phyloP scores from a whole-genome alignment of 1,140 invertebrate genomes.

The Mycetomoellerius zeteki region DNA sequence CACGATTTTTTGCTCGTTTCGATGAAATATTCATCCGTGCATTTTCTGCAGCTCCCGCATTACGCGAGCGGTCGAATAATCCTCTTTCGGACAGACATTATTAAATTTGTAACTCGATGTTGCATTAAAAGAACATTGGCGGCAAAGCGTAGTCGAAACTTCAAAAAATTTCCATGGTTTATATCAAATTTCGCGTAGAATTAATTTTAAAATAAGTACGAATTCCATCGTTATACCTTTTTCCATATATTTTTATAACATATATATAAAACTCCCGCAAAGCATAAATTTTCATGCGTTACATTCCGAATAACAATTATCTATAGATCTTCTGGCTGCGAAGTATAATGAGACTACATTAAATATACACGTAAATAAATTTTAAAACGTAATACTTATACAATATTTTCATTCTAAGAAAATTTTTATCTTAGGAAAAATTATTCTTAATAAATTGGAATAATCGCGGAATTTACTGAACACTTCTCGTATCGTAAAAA shows the following conservation, averaged over 20 bases:
- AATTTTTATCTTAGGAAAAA: background rate
- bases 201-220: slow-evolving; percentile 42
- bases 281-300: background rate
- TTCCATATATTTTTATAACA: slow-evolving; percentile 17
- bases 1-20: slow-evolving; percentile 33
- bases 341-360: background rate
- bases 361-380: background rate
- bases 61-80: slow-evolving; percentile 37
- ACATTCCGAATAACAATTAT: background rate
- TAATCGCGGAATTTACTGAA: background rate
- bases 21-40: slow-evolving; percentile 16
- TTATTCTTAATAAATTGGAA: background rate
- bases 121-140: slow-evolving; percentile 45
- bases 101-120: slow-evolving; percentile 53
- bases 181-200: slow-evolving; percentile 46
- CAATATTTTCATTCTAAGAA: background rate
- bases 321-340: background rate
- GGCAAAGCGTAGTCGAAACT: slow-evolving; percentile 26
- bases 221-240: slow-evolving; percentile 21
- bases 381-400: background rate
- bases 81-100: slow-evolving; percentile 43
- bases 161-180: slow-evolving; percentile 33
- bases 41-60: slow-evolving; percentile 19
- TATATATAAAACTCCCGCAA: background rate
- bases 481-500: background rate